phyloP scores from a whole-genome alignment of 2,888 invertebrate genomes.

The Eugnorisma glareosa region DNA sequence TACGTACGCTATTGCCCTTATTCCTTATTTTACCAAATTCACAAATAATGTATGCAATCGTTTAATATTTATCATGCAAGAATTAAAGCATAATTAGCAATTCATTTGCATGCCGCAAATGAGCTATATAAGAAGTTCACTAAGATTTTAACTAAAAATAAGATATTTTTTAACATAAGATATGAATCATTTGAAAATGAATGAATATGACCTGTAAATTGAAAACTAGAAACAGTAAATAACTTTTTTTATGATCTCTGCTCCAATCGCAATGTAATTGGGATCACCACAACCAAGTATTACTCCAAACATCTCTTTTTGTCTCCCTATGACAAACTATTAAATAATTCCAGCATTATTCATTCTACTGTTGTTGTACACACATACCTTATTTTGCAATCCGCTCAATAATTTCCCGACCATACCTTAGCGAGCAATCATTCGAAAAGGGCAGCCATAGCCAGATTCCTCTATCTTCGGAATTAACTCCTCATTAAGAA shows the following conservation, averaged over 20 bases:
- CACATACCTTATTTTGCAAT: constrained; percentile 34
- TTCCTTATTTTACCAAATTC: no score
- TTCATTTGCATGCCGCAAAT: no score
- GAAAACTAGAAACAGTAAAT: no score
- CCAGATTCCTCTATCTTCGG: constrained; percentile 61
- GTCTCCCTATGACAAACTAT: neutral
- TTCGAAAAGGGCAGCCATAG: constrained; percentile 53
- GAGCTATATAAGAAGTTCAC: no score
- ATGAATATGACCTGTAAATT: neutral
- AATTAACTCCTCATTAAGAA: constrained; percentile 69
- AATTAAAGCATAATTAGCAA: no score
- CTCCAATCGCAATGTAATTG: neutral
- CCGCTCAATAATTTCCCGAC: constrained; percentile 43
- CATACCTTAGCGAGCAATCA: constrained; percentile 56
- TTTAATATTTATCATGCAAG: no score
- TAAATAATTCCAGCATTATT: constrained; percentile 16
- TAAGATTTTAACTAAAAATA: no score
- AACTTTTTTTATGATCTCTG: neutral
- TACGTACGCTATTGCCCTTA: no score
- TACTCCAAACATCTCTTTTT: neutral
- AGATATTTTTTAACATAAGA: no score
- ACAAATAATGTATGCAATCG: no score
- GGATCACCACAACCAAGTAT: neutral
- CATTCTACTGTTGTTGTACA: neutral
- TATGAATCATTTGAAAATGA: neutral